Conservation (phyloP, 1,140 invertebrate genomes). For the Aphelenchoides besseyi region DNA sequence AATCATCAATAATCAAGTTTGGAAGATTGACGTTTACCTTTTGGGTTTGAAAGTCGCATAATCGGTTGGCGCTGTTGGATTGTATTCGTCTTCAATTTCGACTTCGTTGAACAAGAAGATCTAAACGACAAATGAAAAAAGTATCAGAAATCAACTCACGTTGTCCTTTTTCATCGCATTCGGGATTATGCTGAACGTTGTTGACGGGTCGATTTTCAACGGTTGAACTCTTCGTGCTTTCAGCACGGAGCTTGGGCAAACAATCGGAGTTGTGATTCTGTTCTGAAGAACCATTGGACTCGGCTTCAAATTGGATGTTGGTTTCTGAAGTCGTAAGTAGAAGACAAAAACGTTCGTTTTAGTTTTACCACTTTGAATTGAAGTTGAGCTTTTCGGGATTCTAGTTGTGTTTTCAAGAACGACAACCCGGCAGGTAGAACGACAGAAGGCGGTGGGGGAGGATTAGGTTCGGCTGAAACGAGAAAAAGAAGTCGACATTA, state of each 20-base stretch:
- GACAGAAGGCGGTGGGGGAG: not conserved
- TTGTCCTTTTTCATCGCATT: conserved; percentile 59
- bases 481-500: not conserved
- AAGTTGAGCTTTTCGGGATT: conserved; percentile 4
- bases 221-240: conserved; percentile 43
- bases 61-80: conserved; percentile 57
- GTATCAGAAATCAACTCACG: conserved; percentile 37
- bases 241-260: conserved; percentile 15
- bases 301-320: not conserved
- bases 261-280: not conserved
- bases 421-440: not conserved
- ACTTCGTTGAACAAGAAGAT: conserved; percentile 56
- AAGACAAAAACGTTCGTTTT: not conserved
- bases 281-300: conserved; percentile 12
- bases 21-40: conserved; percentile 31
- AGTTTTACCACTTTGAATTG: not conserved
- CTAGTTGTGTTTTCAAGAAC: conserved; percentile 6
- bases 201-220: conserved; percentile 33
- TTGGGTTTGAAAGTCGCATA: conserved; percentile 52
- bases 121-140: conserved; percentile 34
- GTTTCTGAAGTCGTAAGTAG: conserved; percentile 6
- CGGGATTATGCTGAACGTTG: conserved; percentile 48
- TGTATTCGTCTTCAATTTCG: conserved; percentile 55
- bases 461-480: not conserved
- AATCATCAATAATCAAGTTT: conserved; percentile 21